Percentiles rank a stretch among this genome's conserved stretches.
Conservation (phyloP, 2,113 vertebrate species). For the Pterocles burchelli region DNA sequence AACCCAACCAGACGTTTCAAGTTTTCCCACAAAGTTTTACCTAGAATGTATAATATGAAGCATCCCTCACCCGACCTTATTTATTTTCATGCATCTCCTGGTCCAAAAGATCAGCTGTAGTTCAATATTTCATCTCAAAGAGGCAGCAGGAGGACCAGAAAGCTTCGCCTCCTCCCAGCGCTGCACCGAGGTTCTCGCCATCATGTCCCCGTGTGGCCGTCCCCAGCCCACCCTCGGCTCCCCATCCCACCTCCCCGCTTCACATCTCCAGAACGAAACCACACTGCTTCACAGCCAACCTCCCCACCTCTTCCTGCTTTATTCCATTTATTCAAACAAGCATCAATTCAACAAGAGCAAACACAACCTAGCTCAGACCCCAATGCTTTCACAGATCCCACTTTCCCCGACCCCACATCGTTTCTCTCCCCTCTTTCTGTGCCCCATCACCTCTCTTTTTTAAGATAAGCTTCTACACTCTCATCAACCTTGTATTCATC, state of each 20-base stretch:
- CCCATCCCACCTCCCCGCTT: neutral
- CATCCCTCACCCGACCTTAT: neutral
- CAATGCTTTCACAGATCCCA: neutral
- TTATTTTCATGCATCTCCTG: neutral
- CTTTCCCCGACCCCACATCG: neutral
- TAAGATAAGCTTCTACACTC: neutral
- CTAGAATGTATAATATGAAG: neutral
- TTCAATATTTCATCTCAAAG: neutral
- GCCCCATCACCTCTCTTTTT: neutral
- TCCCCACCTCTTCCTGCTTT: neutral
- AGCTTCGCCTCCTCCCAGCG: neutral
- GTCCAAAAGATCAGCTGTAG: neutral
- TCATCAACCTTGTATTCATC: neutral
- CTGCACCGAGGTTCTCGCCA: neutral
- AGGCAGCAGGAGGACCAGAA: neutral
- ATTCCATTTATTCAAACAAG: neutral
- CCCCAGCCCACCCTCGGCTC: neutral
- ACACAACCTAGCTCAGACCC: neutral
- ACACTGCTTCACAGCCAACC: neutral
- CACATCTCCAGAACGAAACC: neutral
- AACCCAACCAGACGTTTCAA: neutral
- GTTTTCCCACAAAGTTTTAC: neutral
- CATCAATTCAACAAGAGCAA: neutral
- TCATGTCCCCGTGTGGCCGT: accelerated
- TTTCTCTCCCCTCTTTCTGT: neutral